Conservation (phyloP, 2,113 vertebrate genomes). For the Heliornis fulica region DNA sequence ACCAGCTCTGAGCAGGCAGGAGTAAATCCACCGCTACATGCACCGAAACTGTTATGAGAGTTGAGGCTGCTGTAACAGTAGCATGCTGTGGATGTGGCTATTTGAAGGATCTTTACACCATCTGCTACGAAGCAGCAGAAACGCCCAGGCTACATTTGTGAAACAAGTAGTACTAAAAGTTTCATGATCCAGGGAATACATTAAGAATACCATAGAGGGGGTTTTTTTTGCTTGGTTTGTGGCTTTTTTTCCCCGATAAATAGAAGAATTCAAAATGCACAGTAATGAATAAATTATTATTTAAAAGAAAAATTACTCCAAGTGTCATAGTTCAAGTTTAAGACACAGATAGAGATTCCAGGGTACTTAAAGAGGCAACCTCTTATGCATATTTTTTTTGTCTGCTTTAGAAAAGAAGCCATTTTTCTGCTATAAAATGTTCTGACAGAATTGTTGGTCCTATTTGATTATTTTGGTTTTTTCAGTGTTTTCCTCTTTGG, state of each 20-base stretch:
- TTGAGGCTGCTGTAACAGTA: fast-evolving
- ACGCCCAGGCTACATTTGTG: not conserved
- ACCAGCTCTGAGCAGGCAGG: not conserved
- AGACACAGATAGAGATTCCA: not conserved
- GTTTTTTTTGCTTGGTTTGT: fast-evolving
- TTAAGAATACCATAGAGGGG: not conserved
- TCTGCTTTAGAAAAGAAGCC: not conserved
- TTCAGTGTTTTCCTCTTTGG: not conserved
- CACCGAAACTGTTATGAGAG: not conserved
- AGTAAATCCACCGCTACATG: not conserved
- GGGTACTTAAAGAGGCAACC: not conserved
- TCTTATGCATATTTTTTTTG: not conserved
- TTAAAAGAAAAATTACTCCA: not conserved
- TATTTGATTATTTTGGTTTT: not conserved
- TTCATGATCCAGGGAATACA: not conserved
- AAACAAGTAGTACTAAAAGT: not conserved
- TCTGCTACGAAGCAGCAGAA: not conserved
- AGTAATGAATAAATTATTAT: not conserved
- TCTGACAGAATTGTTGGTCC: not conserved
- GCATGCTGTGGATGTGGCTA: fast-evolving
- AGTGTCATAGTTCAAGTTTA: not conserved
- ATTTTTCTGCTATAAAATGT: not conserved
- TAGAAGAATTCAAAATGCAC: not conserved
- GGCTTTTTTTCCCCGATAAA: not conserved
- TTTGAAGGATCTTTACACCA: not conserved